Base-by-base conservation (phyloP, 1,140 invertebrate genomes). In the Conus ventricosus region DNA sequence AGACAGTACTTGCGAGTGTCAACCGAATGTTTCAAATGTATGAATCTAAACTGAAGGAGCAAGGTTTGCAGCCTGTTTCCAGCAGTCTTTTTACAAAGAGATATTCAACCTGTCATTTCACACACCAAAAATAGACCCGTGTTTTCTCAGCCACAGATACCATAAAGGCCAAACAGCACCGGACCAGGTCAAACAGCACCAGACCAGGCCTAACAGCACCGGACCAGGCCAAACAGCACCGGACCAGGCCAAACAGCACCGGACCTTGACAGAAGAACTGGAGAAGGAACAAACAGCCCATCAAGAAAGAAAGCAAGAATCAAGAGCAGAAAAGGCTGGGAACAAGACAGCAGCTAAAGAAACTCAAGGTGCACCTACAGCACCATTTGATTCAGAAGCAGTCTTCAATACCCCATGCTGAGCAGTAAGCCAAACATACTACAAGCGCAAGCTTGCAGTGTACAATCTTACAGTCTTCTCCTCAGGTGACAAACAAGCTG, bases 61-160 rank as follows among this genome's bases (percentile, higher is more conserved):
- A 87, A 39, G 60, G 53, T 53, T 5, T 54, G 6, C 13, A 67
- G 11, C 71, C 39, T 39, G 87, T 85, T 67, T 63, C 55, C 53
- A 71, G 84, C 17, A 27, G 53, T 78, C 87, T 71, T 25, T 90
- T 89, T 39, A 39, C 39, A 84, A 86, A 53, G n/a, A 80, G 20
- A 83, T 91, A 27, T 89, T 91, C 55, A 91, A 91, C 63, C 85
- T 67, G 20, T 88, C 88, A 27, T 91, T 91, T 60, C 84, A 88
- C 75, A 25, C 10, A 27, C 88, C 90, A 78, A 88, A 89, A 55
- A 88, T 87, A 84, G 88, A 91, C 54, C 55, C 71, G 15, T 89
- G 85, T 53, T 27, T 81, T 7, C 80, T 81, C 6, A 39, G 80
- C 23, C 27, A 51, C 27, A 81, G 23, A 53, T 81, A 81, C 5